Conservation (phyloP, 2,797 vertebrate species). For the Bradypodion ventrale region DNA sequence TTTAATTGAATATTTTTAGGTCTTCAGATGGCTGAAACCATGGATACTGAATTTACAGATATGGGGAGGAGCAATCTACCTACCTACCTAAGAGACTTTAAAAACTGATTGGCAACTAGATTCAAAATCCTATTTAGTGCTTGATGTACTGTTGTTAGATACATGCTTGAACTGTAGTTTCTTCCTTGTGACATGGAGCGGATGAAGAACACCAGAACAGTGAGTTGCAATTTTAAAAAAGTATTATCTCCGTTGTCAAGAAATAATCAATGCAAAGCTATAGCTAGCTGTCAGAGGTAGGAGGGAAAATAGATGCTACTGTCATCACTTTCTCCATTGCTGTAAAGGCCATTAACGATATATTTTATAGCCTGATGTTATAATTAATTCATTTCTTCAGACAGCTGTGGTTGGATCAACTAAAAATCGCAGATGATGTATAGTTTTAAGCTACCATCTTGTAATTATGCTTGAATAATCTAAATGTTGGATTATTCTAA, state of each 20-base stretch:
- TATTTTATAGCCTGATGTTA: constrained; percentile 70
- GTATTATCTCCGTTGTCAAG: constrained; percentile 55
- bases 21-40: too few relatives aligned
- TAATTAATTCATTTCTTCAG: constrained; percentile 71
- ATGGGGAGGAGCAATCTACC: too few relatives aligned
- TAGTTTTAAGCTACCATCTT: constrained; percentile 68
- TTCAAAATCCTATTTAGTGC: neutral
- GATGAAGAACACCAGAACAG: constrained; percentile 43
- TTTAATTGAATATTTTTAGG: too few relatives aligned
- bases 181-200: neutral
- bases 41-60: too few relatives aligned
- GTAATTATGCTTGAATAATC: constrained; percentile 72
- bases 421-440: constrained; percentile 71
- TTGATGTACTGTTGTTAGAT: neutral
- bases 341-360: constrained; percentile 62
- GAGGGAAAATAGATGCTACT: constrained; percentile 53
- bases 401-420: constrained; percentile 70
- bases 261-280: constrained; percentile 57
- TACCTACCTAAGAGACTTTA: neutral
- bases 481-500: constrained; percentile 69
- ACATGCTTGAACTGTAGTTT: neutral
- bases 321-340: constrained; percentile 68
- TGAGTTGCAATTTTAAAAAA: constrained; percentile 49
- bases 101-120: neutral
- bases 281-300: constrained; percentile 54